Conservation (phyloP, 2,113 vertebrate genomes). For the Mirza zaza region DNA sequence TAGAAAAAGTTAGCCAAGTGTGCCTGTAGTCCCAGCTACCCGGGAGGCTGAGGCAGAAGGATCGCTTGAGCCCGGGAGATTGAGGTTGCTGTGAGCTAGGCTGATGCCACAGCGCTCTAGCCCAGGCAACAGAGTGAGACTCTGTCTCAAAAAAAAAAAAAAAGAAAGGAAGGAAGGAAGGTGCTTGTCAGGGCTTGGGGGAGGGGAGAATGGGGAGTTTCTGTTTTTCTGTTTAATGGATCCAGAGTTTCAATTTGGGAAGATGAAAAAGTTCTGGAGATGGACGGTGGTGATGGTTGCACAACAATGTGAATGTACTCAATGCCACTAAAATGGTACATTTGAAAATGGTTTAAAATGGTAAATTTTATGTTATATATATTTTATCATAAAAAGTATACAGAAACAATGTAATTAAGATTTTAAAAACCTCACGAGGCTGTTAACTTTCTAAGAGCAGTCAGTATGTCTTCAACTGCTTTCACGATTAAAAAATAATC, state of each 20-base stretch:
- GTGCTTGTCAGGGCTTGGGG: background rate
- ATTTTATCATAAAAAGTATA: background rate
- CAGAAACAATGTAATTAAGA: background rate
- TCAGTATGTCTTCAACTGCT: background rate
- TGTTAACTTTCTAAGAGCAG: background rate
- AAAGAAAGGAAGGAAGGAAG: too few relatives aligned
- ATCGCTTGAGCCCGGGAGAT: too few relatives aligned
- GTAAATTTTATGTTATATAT: background rate
- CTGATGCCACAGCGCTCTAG: too few relatives aligned
- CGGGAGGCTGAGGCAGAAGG: too few relatives aligned
- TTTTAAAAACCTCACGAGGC: background rate
- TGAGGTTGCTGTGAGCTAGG: too few relatives aligned
- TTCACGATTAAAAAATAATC: background rate
- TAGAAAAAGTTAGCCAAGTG: too few relatives aligned
- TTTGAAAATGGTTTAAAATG: background rate
- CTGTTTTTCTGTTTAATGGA: background rate
- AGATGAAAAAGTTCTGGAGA: background rate
- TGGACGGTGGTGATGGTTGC: background rate
- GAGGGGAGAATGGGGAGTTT: background rate
- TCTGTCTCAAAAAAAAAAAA: too few relatives aligned
- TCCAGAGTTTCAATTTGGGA: background rate
- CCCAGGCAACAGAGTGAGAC: too few relatives aligned
- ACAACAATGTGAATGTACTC: too few relatives aligned
- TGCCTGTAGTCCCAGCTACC: too few relatives aligned
- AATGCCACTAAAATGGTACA: background rate